Evolutionary conservation across 1,140 invertebrate species (phyloP), one percentile per base, ranked within the genome.

Genomic region (Drosophila pallidifrons): DNA sequence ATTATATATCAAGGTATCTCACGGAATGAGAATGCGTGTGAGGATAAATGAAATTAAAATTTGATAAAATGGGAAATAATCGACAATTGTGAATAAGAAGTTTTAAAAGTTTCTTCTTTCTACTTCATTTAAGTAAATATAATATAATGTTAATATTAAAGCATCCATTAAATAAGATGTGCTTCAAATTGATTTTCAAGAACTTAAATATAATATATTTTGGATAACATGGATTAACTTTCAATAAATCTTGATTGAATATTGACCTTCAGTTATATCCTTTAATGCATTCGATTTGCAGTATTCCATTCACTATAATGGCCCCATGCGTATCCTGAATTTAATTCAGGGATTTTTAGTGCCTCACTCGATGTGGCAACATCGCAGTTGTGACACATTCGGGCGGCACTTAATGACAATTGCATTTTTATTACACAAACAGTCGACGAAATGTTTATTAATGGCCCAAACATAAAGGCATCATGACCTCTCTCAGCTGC

Each of bases 401-500:
- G 38, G 43, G 16, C 54, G 63, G 71, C 77, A 81, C 87, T 88
- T 90, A 90, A 91, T 82, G 88, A 78, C 70, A 90, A 90, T 91
- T 90, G 82, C 82, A 90, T 91, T 90, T 90, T 90, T 90, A 90
- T 90, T 91, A 72, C 87, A 78, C 81, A 82, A 90, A 91, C 82
- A 90, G 71, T 75, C 71, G 70, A 88, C 73, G 76, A 90, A 91
- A 91, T 91, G 82, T 83, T 83, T 83, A 78, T 89, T 88, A 82
- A 91, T 91, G 81, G 75, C 73, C 83, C 77, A 78, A 68, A 83
- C 73, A 77, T 75, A 88, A 68, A 83, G 76, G 65, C 82, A 79
- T 66, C 64, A 80, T 66, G 66, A 83, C 69, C 79, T 69, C 30
- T 41, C 43, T 79, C 76, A 60, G 55, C 60, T 81, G 82, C 82